phyloP scores from a whole-genome alignment of 2,113 vertebrate genomes.

The Candoia aspera region DNA sequence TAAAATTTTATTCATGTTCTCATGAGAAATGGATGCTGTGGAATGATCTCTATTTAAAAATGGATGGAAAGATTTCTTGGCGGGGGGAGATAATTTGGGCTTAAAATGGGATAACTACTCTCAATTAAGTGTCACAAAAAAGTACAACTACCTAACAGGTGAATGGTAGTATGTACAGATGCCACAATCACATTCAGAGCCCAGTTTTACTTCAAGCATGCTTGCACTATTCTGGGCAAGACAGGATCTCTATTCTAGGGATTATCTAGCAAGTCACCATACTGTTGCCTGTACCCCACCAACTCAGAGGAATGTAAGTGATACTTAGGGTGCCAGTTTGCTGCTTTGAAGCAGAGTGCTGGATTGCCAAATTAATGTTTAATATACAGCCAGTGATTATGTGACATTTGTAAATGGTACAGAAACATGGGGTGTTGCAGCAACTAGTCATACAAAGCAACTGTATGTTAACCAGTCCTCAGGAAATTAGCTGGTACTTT shows the following conservation, averaged over 20 bases:
- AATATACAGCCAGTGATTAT: neutral
- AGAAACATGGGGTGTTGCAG: neutral
- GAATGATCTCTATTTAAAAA: neutral
- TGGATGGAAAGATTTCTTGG: neutral
- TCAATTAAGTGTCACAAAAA: neutral
- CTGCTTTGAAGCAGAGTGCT: neutral
- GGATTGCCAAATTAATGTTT: neutral
- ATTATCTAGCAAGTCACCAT: neutral
- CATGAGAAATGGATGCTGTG: neutral
- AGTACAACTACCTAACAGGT: neutral
- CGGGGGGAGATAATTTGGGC: neutral
- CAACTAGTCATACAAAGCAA: neutral
- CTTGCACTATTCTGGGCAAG: neutral
- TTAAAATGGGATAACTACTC: neutral
- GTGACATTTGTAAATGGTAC: neutral
- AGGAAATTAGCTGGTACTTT: neutral
- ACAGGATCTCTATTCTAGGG: neutral
- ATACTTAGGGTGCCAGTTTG: neutral
- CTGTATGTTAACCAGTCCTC: neutral
- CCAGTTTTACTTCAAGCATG: neutral
- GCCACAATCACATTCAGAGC: neutral
- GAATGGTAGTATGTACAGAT: neutral
- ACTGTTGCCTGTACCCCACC: neutral
- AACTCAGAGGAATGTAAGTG: neutral
- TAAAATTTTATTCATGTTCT: neutral